phyloP scores from a whole-genome alignment of 2,888 invertebrate species.

The Linnaemya vulpina region DNA sequence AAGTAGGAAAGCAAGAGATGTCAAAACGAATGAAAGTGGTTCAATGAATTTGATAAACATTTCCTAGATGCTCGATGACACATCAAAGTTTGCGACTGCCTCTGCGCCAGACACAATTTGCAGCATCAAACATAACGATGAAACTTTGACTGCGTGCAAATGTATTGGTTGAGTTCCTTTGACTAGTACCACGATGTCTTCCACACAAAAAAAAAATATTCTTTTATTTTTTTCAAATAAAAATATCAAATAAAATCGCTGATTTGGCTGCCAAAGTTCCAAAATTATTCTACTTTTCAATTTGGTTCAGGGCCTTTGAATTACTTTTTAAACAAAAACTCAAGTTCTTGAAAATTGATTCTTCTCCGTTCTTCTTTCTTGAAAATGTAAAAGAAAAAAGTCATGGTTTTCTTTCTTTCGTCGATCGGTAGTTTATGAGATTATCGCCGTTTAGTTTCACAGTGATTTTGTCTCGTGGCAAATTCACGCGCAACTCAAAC shows the following conservation, averaged over 20 bases:
- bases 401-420: neutral
- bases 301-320: neutral
- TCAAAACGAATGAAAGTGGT: constrained; percentile 83
- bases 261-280: constrained; percentile 25
- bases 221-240: neutral
- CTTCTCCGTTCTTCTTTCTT: neutral
- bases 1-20: constrained; percentile 78
- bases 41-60: constrained; percentile 83
- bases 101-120: constrained; percentile 68
- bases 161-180: constrained; percentile 37
- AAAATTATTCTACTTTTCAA: neutral
- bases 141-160: constrained; percentile 5
- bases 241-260: constrained; percentile 39
- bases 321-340: constrained; percentile 2
- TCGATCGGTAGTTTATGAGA: neutral
- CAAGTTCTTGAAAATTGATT: constrained; percentile 30
- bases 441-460: constrained; percentile 39
- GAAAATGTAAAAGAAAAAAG: neutral
- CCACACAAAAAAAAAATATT: constrained; percentile 18
- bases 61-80: constrained; percentile 83
- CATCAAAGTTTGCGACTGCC: constrained; percentile 80
- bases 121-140: constrained; percentile 46
- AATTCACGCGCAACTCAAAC: constrained; percentile 76
- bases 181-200: constrained; percentile 33
- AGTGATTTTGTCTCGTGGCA: constrained; percentile 79